Evolutionary conservation across 2,113 vertebrate genomes (phyloP).

Genomic region (Plectropomus leopardus): DNA sequence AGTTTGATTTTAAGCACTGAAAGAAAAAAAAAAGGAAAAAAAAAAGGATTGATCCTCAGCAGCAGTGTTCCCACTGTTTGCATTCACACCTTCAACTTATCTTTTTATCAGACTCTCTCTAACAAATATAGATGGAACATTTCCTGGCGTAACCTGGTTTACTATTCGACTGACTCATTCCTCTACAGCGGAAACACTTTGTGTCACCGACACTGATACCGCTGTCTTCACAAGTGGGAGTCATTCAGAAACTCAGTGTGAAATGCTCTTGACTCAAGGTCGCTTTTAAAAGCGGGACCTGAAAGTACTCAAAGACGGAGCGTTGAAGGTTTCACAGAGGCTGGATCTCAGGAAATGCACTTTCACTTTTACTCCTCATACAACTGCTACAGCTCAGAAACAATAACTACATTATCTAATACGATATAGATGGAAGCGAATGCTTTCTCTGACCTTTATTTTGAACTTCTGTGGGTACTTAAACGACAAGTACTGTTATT

Average conservation of each 20-base stretch:
- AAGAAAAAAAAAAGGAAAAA: too few species aligned
- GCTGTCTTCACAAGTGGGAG: background rate
- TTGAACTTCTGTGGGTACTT: background rate
- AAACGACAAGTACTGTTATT: background rate
- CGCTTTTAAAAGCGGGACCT: background rate
- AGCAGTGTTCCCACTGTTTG: too few species aligned
- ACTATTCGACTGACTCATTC: constrained; percentile 40
- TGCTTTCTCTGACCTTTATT: background rate
- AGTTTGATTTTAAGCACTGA: too few species aligned
- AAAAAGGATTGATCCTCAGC: too few species aligned
- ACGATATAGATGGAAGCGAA: background rate
- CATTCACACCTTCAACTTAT: background rate
- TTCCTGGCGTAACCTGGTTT: constrained; percentile 8
- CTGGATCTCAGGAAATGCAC: background rate
- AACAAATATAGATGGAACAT: constrained; percentile 1
- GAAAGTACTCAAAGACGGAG: background rate
- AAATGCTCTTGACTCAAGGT: background rate
- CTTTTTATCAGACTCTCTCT: constrained; percentile 2
- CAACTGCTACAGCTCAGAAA: background rate
- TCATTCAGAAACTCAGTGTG: constrained; percentile 36
- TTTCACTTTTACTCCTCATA: background rate
- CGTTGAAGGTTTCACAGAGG: background rate
- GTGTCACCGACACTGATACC: constrained; percentile 31
- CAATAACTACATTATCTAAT: background rate
- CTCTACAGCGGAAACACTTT: constrained; percentile 11